phyloP scores from a whole-genome alignment of 1,140 invertebrate species.

The Drosophila aff. region DNA sequence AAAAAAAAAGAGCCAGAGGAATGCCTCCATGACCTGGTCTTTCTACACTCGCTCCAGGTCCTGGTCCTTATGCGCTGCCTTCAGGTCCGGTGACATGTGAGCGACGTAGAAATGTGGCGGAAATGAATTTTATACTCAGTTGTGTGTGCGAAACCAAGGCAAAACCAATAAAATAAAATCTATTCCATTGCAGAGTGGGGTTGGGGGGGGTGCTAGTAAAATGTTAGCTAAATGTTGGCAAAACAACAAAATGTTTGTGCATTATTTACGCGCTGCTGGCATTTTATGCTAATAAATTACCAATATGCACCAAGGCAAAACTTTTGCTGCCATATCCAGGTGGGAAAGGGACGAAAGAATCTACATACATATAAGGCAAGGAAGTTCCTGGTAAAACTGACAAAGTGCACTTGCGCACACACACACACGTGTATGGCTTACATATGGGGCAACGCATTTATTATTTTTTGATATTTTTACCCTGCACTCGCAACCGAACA shows the following conservation, averaged over 20 bases:
- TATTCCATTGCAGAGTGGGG: constrained; percentile 8
- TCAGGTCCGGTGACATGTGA: constrained; percentile 64
- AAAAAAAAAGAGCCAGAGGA: background rate
- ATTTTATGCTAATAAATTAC: constrained; percentile 84
- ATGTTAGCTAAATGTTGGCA: constrained; percentile 44
- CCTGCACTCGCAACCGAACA: constrained; percentile 5
- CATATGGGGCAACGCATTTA: constrained; percentile 60
- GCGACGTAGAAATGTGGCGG: constrained; percentile 73
- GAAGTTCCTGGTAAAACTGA: constrained; percentile 65
- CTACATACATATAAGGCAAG: constrained; percentile 6
- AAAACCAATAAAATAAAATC: constrained; percentile 73
- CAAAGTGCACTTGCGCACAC: constrained; percentile 59
- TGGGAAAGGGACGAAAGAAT: constrained; percentile 16
- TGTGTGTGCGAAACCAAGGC: constrained; percentile 44
- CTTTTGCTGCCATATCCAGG: constrained; percentile 66
- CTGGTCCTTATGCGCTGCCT: constrained; percentile 10
- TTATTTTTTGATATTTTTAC: constrained; percentile 75
- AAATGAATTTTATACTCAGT: constrained; percentile 76
- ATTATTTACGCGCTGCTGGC: constrained; percentile 79
- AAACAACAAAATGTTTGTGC: constrained; percentile 78
- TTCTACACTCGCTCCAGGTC: background rate
- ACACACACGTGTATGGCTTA: constrained; percentile 14
- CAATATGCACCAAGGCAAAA: constrained; percentile 78
- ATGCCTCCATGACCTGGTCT: constrained; percentile 29
- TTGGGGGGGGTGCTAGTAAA: constrained; percentile 9